phyloP scores from a whole-genome alignment of 1,140 invertebrate species.

The Bombyx mandarina region DNA sequence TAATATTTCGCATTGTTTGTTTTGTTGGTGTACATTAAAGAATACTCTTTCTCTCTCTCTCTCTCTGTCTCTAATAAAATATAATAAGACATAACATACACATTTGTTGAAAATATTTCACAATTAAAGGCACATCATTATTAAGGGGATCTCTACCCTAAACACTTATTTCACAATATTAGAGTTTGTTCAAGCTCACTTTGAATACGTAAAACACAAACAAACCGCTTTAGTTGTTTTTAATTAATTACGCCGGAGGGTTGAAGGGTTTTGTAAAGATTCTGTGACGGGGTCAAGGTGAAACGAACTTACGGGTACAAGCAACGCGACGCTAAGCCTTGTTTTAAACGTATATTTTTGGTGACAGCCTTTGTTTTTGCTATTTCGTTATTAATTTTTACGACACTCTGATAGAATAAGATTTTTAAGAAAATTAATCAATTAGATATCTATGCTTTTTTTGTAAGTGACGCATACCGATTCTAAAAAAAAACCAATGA shows the following conservation, averaged over 20 bases:
- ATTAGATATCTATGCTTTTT: background rate
- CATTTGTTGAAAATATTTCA: too few species aligned
- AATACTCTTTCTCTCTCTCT: too few species aligned
- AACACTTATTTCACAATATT: too few species aligned
- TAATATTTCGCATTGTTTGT: too few species aligned
- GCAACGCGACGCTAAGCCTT: too few species aligned
- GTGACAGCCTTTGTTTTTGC: background rate
- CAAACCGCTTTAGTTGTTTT: constrained; percentile 13
- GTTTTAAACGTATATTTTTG: background rate
- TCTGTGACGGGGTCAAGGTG: constrained; percentile 7
- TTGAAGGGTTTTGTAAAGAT: constrained; percentile 8
- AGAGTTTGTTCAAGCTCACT: too few species aligned
- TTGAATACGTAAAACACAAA: constrained; percentile 2
- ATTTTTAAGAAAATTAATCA: background rate
- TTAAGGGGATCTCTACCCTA: too few species aligned
- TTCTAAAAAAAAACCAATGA: background rate
- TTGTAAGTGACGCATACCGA: background rate
- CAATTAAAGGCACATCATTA: too few species aligned
- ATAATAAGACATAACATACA: too few species aligned
- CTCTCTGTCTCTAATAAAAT: too few species aligned
- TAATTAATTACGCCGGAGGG: constrained; percentile 15
- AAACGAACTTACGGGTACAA: background rate
- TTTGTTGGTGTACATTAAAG: too few species aligned
- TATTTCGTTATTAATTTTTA: too few species aligned
- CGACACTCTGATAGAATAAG: background rate